Evolutionary conservation across 1,140 invertebrate genomes (phyloP), one percentile per base, ranked within the genome.

Genomic region (Ruditapes philippinarum): DNA sequence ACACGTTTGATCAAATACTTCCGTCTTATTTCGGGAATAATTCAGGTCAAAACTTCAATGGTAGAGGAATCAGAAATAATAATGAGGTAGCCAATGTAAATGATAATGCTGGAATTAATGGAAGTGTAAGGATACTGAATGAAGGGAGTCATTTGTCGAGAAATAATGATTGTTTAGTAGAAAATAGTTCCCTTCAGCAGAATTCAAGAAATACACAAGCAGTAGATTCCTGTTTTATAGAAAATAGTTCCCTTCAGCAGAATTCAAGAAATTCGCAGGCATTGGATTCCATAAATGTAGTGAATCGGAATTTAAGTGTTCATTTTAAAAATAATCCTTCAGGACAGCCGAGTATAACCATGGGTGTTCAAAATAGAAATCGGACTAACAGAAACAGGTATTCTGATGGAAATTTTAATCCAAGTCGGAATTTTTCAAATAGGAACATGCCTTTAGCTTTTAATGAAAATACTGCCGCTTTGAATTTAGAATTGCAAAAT

Each of bases 401-500:
- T 42, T 89, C 87, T 40, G 87, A 82, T 82, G 68, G 68, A 28
- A 74, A 49, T 28, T 68, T 89, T 51, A 82, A 51, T 28, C 65
- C 45, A n/a, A 28, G 51, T 19, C n/a, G 62, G 11, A 68, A 65
- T 65, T 2, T 28, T 7, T 14, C 57, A 62, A 49, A 31, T 45
- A 68, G 51, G 33, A 73, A 82, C 49, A 38, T 17, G 5, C n/a
- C 17, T 1, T 4, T 31, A 14, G 17, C 62, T 38, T n/a, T 76
- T 1, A 74, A 25, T 76, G 49, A 62, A 36, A 74, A 49, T 42
- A 49, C 70, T 74, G 62, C 38, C 2, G 79, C 60, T 2, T 62
- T 82, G 17, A 83, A 89, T 68, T 70, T 88, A 51, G 85, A 89
- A 74, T 38, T 89, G 28, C 70, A 38, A 74, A 76, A 89, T 62